phyloP scores from a whole-genome alignment of 2,113 vertebrate genomes.

The Lota lota region DNA sequence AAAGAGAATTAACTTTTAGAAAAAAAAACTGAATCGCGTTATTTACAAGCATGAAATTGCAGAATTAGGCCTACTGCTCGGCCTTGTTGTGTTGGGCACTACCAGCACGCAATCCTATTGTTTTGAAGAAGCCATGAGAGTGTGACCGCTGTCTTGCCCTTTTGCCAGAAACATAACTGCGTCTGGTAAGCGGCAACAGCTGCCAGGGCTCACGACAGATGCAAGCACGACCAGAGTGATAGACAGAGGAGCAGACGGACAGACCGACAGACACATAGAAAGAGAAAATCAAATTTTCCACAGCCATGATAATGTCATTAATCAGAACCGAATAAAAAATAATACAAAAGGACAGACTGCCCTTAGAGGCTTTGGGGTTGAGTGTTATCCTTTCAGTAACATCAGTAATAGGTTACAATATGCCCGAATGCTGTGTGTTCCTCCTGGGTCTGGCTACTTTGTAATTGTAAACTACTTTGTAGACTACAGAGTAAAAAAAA shows the following conservation, averaged over 20 bases:
- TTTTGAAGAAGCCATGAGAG: slow-evolving; percentile 58
- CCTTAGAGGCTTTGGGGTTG: too few relatives aligned
- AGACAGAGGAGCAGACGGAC: not conserved
- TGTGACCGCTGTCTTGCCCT: slow-evolving; percentile 54
- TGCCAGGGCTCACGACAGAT: slow-evolving; percentile 76
- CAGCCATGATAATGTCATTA: not conserved
- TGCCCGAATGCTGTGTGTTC: not conserved
- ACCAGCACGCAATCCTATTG: slow-evolving; percentile 44
- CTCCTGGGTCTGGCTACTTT: too few relatives aligned
- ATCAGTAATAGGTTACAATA: slow-evolving; percentile 4
- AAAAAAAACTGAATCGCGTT: slow-evolving; percentile 17
- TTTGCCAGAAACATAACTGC: slow-evolving; percentile 60
- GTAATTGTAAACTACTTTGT: too few relatives aligned
- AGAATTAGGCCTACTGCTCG: slow-evolving; percentile 42
- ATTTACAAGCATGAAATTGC: slow-evolving; percentile 59
- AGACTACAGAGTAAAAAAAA: too few relatives aligned
- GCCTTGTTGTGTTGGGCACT: slow-evolving; percentile 32
- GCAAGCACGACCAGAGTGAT: slow-evolving; percentile 58
- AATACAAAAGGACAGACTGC: too few relatives aligned
- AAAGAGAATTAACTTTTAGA: too few relatives aligned
- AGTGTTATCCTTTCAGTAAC: too few relatives aligned
- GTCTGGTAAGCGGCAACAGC: slow-evolving; percentile 74
- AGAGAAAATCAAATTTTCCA: not conserved
- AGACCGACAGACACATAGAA: slow-evolving; percentile 3
- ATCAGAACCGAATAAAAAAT: too few relatives aligned